phyloP scores from a whole-genome alignment of 2,113 vertebrate genomes.

The human region GRCh38 chr20:56313001-56313500 shows the following conservation, averaged over 20 bases:
- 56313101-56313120: background rate
- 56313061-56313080: background rate
- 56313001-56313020: background rate
- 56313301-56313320: background rate
- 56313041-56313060: background rate
- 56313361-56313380: background rate
- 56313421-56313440: background rate
- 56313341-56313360: background rate
- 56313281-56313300: background rate
- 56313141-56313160: background rate
- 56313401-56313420: background rate
- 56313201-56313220: background rate
- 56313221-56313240: background rate
- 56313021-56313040: background rate
- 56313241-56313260: background rate
- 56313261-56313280: background rate
- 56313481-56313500: background rate
- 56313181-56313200: background rate
- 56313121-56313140: background rate
- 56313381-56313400: background rate
- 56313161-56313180: background rate
- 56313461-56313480: background rate
- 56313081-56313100: background rate
- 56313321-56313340: background rate
- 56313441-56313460: background rate